Percentiles rank a stretch among this genome's conserved stretches.
phyloP scores from a whole-genome alignment of 2,888 invertebrate genomes.

The Gnatocerus cornutus region DNA sequence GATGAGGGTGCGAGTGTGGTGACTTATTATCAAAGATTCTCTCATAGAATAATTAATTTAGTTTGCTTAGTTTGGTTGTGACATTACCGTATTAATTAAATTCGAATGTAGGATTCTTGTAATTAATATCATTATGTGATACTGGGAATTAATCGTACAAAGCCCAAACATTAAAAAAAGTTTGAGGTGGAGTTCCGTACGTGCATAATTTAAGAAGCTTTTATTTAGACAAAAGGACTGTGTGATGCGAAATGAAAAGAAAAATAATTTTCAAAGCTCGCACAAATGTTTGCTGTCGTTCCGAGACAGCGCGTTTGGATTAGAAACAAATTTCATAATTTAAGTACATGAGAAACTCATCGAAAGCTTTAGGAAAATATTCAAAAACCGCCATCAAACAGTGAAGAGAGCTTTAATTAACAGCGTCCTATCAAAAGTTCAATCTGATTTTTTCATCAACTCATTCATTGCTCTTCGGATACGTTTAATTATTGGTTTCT shows the following conservation, averaged over 20 bases:
- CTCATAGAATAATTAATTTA: conserved; percentile 39
- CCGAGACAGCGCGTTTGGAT: too few species aligned
- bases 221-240: too few species aligned
- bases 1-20: conserved; percentile 19
- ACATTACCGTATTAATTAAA: conserved; percentile 38
- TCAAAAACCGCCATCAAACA: conserved; percentile 31
- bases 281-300: too few species aligned
- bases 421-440: conserved; percentile 15
- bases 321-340: conserved; percentile 1
- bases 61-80: conserved; percentile 34
- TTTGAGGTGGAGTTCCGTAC: too few species aligned
- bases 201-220: too few species aligned
- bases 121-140: neutral
- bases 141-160: neutral
- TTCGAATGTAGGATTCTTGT: conserved; percentile 8
- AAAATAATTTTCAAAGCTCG: too few species aligned
- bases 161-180: neutral
- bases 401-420: conserved; percentile 31
- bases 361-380: conserved; percentile 31
- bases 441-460: conserved; percentile 10
- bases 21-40: conserved; percentile 34
- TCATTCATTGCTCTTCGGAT: neutral
- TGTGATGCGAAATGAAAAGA: too few species aligned
- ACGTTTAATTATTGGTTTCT: too few species aligned
- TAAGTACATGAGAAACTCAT: conserved; percentile 11